Percentiles rank a stretch among this genome's conserved stretches.
Evolutionary conservation across 2,888 invertebrate species (phyloP).

Genomic region (Xestia c-nigrum): DNA sequence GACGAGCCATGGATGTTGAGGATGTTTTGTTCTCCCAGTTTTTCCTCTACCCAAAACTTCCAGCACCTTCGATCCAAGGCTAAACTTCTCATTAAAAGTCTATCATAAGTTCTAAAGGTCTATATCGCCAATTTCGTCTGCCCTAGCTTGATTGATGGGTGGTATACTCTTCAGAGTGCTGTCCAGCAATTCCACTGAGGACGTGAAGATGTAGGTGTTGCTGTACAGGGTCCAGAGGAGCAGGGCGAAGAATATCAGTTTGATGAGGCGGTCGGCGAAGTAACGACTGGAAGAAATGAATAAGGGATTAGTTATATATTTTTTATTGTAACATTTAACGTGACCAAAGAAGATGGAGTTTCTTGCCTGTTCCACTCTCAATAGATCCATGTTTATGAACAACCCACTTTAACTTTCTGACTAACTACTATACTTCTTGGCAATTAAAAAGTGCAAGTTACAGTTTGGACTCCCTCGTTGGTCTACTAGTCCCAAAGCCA

Average conservation of each 20-base stretch:
- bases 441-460: neutral
- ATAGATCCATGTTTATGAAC: too few species aligned
- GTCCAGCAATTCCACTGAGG: constrained; percentile 75
- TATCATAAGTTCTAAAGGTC: constrained; percentile 10
- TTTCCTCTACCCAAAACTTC: neutral
- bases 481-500: neutral
- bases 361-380: neutral
- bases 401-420: neutral
- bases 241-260: constrained; percentile 72
- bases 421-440: neutral
- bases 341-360: neutral
- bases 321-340: neutral
- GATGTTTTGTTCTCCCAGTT: neutral
- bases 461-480: neutral
- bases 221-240: constrained; percentile 80
- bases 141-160: constrained; percentile 68
- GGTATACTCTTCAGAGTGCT: constrained; percentile 73
- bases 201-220: constrained; percentile 72
- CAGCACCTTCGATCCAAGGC: neutral
- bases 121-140: constrained; percentile 60
- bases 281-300: constrained; percentile 80
- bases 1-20: neutral
- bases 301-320: neutral
- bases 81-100: neutral
- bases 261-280: constrained; percentile 76